These are phyloP conservation scores for Poeciliopsis occidentalis DNA, from an alignment of 2,113 vertebrate genomes.

Conservation along the genomic window DNA sequence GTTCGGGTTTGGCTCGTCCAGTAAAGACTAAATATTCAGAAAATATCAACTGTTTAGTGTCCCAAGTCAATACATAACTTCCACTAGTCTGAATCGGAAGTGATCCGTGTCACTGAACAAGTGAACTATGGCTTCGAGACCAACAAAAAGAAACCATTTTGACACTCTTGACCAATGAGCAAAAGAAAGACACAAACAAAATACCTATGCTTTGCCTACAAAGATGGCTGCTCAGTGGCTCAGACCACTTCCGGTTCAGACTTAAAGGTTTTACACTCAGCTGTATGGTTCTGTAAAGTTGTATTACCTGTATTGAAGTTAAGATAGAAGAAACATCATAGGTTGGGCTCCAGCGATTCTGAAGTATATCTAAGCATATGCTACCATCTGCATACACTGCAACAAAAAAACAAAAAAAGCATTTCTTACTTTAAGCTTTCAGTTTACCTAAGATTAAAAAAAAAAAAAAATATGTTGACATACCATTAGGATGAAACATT, in stretches of 20 bases:
- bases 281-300: not conserved
- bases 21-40: constrained; percentile 83
- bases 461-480: constrained; percentile 36
- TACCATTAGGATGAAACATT: constrained; percentile 99
- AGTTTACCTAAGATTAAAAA: not conserved
- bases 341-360: constrained; percentile 99
- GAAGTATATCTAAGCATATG: constrained; percentile 99
- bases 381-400: constrained; percentile 98
- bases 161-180: too few species aligned
- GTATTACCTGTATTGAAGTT: constrained; percentile 96
- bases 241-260: too few species aligned
- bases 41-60: constrained; percentile 20
- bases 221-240: too few species aligned
- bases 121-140: too few species aligned
- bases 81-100: too few species aligned
- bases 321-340: constrained; percentile 99
- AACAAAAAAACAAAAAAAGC: constrained; percentile 21
- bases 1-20: constrained; percentile 99
- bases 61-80: not conserved
- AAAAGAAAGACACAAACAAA: too few species aligned
- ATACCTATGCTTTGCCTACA: too few species aligned
- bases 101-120: too few species aligned
- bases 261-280: not conserved
- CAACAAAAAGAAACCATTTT: too few species aligned
- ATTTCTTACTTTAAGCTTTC: not conserved